Evolutionary conservation across 2,888 invertebrate species (phyloP).

Genomic region (Hydriomena furcata): DNA sequence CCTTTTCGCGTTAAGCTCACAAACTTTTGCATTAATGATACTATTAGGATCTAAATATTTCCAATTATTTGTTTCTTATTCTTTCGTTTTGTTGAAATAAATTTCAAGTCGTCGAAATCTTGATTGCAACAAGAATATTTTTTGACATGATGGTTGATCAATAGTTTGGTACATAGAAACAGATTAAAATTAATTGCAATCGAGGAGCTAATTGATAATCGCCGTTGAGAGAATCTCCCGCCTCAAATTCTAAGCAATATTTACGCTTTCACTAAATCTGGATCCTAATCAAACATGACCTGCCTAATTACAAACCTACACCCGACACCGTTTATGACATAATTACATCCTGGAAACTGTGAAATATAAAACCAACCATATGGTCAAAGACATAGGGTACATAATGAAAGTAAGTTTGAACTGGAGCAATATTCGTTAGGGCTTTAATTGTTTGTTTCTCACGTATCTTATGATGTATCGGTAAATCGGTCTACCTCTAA

Average conservation of each 20-base stretch:
- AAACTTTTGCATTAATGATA: too few species aligned
- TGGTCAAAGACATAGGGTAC: neutral
- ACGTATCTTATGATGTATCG: conserved; percentile 64
- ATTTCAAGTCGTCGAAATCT: too few species aligned
- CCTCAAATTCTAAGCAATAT: conserved; percentile 15
- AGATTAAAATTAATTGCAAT: too few species aligned
- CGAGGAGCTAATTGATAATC: too few species aligned
- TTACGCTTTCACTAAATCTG: conserved; percentile 45
- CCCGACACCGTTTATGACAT: conserved; percentile 53
- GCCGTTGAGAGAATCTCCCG: too few species aligned
- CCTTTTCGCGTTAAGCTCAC: too few species aligned
- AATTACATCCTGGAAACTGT: conserved; percentile 55
- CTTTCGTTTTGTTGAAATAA: too few species aligned
- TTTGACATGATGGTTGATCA: too few species aligned
- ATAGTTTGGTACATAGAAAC: too few species aligned
- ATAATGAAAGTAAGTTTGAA: conserved; percentile 9
- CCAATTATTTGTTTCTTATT: too few species aligned
- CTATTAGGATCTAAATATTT: too few species aligned
- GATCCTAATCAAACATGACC: conserved; percentile 63
- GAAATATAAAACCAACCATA: conserved; percentile 17
- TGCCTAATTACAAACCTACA: conserved; percentile 48
- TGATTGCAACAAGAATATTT: too few species aligned
- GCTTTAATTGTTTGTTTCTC: conserved; percentile 54
- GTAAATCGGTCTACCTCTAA: conserved; percentile 53
- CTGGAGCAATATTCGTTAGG: conserved; percentile 39